Base-by-base conservation (phyloP, 2,797 vertebrate genomes). In the Mormyrops boulengeri region DNA sequence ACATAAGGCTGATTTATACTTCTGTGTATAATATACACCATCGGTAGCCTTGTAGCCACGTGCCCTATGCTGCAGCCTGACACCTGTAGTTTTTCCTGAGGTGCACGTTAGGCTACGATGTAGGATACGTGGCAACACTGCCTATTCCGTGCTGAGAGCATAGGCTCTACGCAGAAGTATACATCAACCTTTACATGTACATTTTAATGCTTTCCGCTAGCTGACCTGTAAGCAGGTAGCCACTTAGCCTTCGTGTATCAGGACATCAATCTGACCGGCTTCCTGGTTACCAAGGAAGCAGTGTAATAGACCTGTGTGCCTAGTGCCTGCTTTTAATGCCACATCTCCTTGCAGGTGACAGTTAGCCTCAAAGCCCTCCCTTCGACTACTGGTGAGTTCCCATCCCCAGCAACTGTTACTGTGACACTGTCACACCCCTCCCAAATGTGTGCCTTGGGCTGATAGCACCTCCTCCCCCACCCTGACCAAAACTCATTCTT, bases 351-450 rank as follows among this genome's bases (percentile, higher is more conserved):
- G 90, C 95, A 96, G 88, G 95, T 97, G 0, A 96, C 96, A 5
- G 96, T 97, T 90, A 94, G 94, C 89, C 91, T 97, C 55, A 97
- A 96, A 94, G 97, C 95, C 0, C 96, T 96, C 3, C 96, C 77
- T 97, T 97, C 88, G 95, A 97, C 88, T 96, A 97, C 94, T 97
- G 96, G 96, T 97, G 88, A 92, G 95, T 91, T 88, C 3, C 38
- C 38, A 11, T 88, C 4, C 87, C 34, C 55, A 62, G 34, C 69
- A 26, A 77, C 38, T 38, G 12, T 19, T 1, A 41, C 30, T 41
- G 26, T 41, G 9, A 77, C 34, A 77, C 12, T 77, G 69, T 77
- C 34, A 41, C 34, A 77, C 69, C 38, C 69, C 14, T 77, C 62
- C 22, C 62, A 66, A 66, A 66, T 30, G 26, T 3, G 9, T 17